These are phyloP conservation scores for Eupelmus urozonus DNA, from an alignment of 2,888 invertebrate genomes.

Conservation along the genomic window DNA sequence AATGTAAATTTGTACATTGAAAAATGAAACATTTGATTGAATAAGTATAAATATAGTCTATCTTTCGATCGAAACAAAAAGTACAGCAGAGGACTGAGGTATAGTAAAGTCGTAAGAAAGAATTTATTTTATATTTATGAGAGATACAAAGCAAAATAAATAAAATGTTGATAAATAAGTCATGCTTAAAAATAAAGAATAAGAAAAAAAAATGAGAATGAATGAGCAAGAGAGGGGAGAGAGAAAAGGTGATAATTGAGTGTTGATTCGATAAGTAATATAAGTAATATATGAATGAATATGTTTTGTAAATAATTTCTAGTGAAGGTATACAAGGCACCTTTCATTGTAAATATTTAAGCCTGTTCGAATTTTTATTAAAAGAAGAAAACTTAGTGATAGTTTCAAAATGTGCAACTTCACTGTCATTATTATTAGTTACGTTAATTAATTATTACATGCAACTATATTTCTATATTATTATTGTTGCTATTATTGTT, in stretches of 20 bases:
- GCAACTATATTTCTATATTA: conserved; percentile 50
- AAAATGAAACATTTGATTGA: neutral
- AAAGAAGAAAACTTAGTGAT: conserved; percentile 66
- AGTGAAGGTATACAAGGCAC: conserved; percentile 72
- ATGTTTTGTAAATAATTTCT: conserved; percentile 77
- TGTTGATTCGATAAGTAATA: conserved; percentile 76
- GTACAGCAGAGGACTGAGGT: conserved; percentile 65
- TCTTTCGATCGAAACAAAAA: conserved; percentile 65
- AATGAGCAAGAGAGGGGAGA: conserved; percentile 41
- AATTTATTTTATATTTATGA: conserved; percentile 73
- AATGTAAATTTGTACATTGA: too few species aligned
- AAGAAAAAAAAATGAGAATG: conserved; percentile 59
- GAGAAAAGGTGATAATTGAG: conserved; percentile 63
- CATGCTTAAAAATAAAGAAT: conserved; percentile 66
- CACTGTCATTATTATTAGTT: conserved; percentile 63
- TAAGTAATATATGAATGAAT: conserved; percentile 76
- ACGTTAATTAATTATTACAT: conserved; percentile 41
- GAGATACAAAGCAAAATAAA: conserved; percentile 60
- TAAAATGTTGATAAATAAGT: conserved; percentile 67
- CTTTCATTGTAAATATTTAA: conserved; percentile 73
- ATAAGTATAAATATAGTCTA: conserved; percentile 66
- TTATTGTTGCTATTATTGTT: conserved; percentile 41
- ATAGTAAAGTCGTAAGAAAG: conserved; percentile 67
- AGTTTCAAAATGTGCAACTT: conserved; percentile 68
- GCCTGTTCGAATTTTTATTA: conserved; percentile 75